These are phyloP conservation scores for Pampusana beccarii DNA, from an alignment of 2,113 vertebrate species.

Conservation along the genomic window DNA sequence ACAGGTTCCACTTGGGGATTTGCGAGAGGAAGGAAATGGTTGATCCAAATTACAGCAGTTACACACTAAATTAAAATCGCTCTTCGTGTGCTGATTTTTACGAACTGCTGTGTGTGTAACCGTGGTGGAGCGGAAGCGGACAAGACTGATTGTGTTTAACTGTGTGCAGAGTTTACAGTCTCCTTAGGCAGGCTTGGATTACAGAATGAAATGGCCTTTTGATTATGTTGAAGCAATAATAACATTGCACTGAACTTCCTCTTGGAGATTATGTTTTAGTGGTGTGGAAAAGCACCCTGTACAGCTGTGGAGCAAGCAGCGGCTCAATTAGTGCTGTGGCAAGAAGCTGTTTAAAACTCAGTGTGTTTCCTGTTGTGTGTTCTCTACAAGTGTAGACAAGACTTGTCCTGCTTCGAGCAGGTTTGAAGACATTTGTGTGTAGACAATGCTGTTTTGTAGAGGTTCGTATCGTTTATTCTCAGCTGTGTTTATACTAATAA, in stretches of 20 bases:
- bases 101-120: not conserved
- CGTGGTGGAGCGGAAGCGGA: not conserved
- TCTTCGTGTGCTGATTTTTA: not conserved
- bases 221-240: not conserved
- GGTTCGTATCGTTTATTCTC: not conserved
- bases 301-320: not conserved
- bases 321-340: not conserved
- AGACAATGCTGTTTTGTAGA: not conserved
- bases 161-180: not conserved
- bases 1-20: not conserved
- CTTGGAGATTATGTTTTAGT: rapidly evolving
- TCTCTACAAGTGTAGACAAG: not conserved
- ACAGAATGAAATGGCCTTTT: not conserved
- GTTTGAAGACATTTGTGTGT: not conserved
- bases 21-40: not conserved
- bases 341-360: not conserved
- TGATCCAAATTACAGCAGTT: not conserved
- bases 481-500: not conserved
- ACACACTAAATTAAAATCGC: not conserved
- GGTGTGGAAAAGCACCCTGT: not conserved
- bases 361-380: not conserved
- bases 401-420: not conserved
- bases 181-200: not conserved
- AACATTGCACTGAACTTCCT: not conserved
- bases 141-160: not conserved